A percentile compares a stretch with the other conserved stretches of the same genome.
These are phyloP conservation scores for Platycnemis pennipes DNA, from an alignment of 2,888 invertebrate species.

Conservation along the genomic window DNA sequence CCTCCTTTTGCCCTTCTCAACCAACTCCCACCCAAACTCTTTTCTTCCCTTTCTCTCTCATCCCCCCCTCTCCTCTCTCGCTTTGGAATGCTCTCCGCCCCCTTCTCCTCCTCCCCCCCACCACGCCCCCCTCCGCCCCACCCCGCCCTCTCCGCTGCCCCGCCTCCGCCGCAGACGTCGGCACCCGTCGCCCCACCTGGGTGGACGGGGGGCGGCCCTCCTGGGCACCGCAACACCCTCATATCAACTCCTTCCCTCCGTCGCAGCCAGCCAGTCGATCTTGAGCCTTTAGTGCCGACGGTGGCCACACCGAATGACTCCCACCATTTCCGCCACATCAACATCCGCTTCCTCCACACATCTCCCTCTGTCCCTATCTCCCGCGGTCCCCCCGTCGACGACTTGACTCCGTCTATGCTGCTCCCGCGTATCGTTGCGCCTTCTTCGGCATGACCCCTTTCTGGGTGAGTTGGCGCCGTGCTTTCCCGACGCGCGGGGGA, in stretches of 20 bases:
- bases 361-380: too few relatives aligned
- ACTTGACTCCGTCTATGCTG: background rate
- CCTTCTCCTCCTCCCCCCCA: background rate
- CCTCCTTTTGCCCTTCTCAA: too few relatives aligned
- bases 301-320: background rate
- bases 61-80: background rate
- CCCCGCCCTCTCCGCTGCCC: background rate
- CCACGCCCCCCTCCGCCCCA: background rate
- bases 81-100: background rate
- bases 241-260: background rate
- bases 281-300: slow-evolving; percentile 36
- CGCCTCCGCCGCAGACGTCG: background rate
- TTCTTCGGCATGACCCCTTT: slow-evolving; percentile 29
- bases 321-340: background rate
- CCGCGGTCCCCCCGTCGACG: background rate
- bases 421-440: background rate
- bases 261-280: slow-evolving; percentile 39
- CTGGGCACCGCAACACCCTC: background rate
- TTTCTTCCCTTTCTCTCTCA: background rate
- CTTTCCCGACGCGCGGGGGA: background rate
- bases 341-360: background rate
- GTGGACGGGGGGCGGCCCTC: background rate
- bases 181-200: background rate
- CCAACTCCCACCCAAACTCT: background rate
- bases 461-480: slow-evolving; percentile 23